Evolutionary conservation across 2,797 vertebrate species (phyloP), one percentile per base, ranked within the genome.

Genomic region (Scyliorhinus canicula): DNA sequence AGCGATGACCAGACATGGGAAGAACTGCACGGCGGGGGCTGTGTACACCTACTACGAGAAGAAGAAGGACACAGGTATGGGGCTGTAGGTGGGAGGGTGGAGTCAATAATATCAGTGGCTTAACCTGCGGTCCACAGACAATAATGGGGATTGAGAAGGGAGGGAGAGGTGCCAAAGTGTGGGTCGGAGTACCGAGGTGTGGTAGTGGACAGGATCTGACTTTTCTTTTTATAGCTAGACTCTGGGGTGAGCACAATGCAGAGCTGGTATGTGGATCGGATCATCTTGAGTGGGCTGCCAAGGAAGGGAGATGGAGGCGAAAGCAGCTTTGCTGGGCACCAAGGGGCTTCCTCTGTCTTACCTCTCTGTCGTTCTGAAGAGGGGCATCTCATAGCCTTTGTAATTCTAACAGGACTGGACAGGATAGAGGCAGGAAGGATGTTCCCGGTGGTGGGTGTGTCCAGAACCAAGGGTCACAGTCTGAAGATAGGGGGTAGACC

Each of bases 21-120:
- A 99, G 96, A 99, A 99, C 96, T 99, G 98, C 69, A 99, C 98
- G 0, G 98, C 98, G 0, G 98, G 98, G 44, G 98, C 98, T 0
- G 98, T 99, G 0, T 99, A 99, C 96, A 99, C 98, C 0, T 99
- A 99, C 96, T 98, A 99, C 0, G 98, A 99, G 97, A 99, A 99
- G 93, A 98, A 96, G 96, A 99, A 99, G 95, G 98, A 99, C 88
- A 99, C 98, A 94, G 98, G 98, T 98, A 67, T 0, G 16, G 74
- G 52, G 52, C 69, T 77, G 69, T 14, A 9, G 21, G 26, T 52
- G 69, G 63, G 50, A 40, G 50, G 8, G 57, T 0, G 90, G n/a
- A 21, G 4, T 55, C 7, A 57, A 55, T 35, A 57, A 35, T 55
- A 5, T 88, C 2, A 57, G 1, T 5, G 52, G 31, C 31, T 52